Conservation (phyloP, 1,140 invertebrate species). For the Brachionus angularis region DNA sequence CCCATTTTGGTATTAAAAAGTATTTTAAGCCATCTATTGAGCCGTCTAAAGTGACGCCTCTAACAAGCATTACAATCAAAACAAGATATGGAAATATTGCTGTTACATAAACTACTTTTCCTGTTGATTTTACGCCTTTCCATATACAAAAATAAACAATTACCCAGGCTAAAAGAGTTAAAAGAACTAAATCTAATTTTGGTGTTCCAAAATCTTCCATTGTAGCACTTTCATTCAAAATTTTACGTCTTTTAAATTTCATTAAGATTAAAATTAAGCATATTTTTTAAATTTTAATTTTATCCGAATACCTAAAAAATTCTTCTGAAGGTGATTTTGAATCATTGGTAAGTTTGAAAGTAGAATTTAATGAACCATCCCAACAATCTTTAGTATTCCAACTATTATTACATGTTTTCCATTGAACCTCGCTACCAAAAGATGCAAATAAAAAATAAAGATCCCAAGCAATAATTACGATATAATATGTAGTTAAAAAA, state of each 20-base stretch:
- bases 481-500: conserved; percentile 77
- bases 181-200: conserved; percentile 68
- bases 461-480: conserved; percentile 80
- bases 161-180: conserved; percentile 71
- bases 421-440: conserved; percentile 75
- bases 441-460: conserved; percentile 83
- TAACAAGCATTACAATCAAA: conserved; percentile 72
- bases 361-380: conserved; percentile 5
- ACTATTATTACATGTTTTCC: conserved; percentile 74
- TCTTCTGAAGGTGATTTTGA: background rate
- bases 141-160: conserved; percentile 74
- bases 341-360: background rate
- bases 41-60: conserved; percentile 68
- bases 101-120: conserved; percentile 63
- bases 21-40: conserved; percentile 72
- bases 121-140: conserved; percentile 76
- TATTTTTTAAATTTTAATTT: background rate
- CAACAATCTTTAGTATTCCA: conserved; percentile 68
- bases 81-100: conserved; percentile 77
- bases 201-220: conserved; percentile 69
- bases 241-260: background rate
- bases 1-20: conserved; percentile 80
- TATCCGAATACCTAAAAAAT: conserved; percentile 1
- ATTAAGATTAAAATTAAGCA: background rate
- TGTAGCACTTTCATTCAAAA: conserved; percentile 7